Base-by-base conservation (phyloP, 2,888 invertebrate species). In the Coremacera marginata region DNA sequence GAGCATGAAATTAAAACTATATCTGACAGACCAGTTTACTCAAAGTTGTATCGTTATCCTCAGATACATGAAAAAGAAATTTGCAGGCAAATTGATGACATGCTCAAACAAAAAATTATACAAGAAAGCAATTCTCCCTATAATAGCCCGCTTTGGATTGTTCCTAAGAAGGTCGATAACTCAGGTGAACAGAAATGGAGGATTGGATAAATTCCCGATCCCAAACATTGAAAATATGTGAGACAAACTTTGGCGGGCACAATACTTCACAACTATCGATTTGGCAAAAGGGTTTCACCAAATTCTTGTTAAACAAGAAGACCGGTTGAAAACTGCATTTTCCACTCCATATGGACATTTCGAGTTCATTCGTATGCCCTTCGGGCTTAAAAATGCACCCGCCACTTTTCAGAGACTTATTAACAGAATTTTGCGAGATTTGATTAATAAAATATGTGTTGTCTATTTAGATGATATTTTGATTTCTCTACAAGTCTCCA, bases 281-380 rank as follows among this genome's bases (percentile, higher is more conserved):
- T 22, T 76, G 4, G 71, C 76, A 9, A 71, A 72, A 25, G 65
- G 65, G 3, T 71, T 71, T 52, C 71, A 76, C n/a, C 70, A 76
- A 55, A 65, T 76, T 37, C 22, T 71, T 1, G 31, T 76, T 14
- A 44, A 52, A 9, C 16, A 62, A 65, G 25, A 76, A 22, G 65
- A 76, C 71, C 5, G n/a, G n/a, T n/a, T n/a, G n/a, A n/a, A n/a
- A n/a, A n/a, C n/a, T n/a, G n/a, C n/a, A n/a, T n/a, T n/a, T n/a
- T n/a, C n/a, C n/a, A n/a, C n/a, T n/a, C n/a, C n/a, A n/a, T n/a
- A n/a, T n/a, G n/a, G n/a, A n/a, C n/a, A n/a, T n/a, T n/a, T n/a
- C n/a, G n/a, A n/a, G n/a, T n/a, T n/a, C n/a, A n/a, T n/a, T n/a
- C n/a, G n/a, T n/a, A n/a, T n/a, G n/a, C n/a, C n/a, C n/a, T n/a